phyloP scores from a whole-genome alignment of 2,113 vertebrate genomes.

The Cephalopholis sonnerati region DNA sequence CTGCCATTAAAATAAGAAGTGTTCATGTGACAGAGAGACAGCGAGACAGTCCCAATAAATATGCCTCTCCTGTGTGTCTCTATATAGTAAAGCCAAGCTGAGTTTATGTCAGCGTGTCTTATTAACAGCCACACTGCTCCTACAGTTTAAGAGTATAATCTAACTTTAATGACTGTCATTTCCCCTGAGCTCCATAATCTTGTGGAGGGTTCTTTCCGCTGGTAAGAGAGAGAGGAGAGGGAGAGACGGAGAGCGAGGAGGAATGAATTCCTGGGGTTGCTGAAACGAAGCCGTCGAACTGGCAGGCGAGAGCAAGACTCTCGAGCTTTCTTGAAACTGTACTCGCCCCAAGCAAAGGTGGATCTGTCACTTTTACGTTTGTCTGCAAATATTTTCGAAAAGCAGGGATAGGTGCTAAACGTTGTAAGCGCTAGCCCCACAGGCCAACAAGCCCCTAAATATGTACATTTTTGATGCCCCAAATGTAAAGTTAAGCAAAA shows the following conservation, averaged over 20 bases:
- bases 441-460: too few relatives aligned
- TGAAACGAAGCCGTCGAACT: constrained; percentile 46
- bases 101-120: constrained; percentile 39
- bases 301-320: not conserved
- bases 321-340: constrained; percentile 22
- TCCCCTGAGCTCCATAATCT: constrained; percentile 68
- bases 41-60: not conserved
- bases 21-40: not conserved
- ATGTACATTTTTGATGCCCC: too few relatives aligned
- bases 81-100: constrained; percentile 25
- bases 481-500: too few relatives aligned
- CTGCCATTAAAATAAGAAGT: constrained; percentile 7
- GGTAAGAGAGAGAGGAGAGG: constrained; percentile 29
- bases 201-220: constrained; percentile 69
- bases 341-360: not conserved
- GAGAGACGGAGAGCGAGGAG: constrained; percentile 30
- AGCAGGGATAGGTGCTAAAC: too few relatives aligned
- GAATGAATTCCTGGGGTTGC: constrained; percentile 71
- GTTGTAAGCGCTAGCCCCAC: too few relatives aligned
- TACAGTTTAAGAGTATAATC: constrained; percentile 67
- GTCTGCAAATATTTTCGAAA: not conserved
- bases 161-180: constrained; percentile 76
- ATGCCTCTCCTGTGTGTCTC: constrained; percentile 7
- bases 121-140: constrained; percentile 57
- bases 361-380: not conserved